Percentiles rank a stretch among this genome's conserved stretches.
phyloP scores from a whole-genome alignment of 1,140 invertebrate species.

The Orussus abietinus region DNA sequence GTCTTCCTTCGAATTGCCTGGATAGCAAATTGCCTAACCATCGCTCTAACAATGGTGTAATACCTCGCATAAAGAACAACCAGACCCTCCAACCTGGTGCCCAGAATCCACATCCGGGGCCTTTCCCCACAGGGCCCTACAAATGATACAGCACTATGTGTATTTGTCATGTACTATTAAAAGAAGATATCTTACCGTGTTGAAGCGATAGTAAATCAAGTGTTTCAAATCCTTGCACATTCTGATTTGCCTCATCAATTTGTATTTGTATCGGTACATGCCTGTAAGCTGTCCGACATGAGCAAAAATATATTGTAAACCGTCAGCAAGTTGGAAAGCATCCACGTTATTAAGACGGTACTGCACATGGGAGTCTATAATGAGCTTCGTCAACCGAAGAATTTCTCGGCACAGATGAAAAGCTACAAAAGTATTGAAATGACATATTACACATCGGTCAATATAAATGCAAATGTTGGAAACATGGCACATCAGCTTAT shows the following conservation, averaged over 20 bases:
- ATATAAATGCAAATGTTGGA: too few relatives aligned
- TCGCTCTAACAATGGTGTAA: slow-evolving; percentile 94
- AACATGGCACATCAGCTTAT: too few relatives aligned
- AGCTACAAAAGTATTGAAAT: slow-evolving; percentile 62
- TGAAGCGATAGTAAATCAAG: slow-evolving; percentile 98
- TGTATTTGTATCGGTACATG: slow-evolving; percentile 99
- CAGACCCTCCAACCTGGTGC: slow-evolving; percentile 99
- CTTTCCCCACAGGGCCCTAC: slow-evolving; percentile 95
- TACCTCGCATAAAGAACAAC: slow-evolving; percentile 99
- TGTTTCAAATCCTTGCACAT: slow-evolving; percentile 99
- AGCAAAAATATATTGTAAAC: slow-evolving; percentile 99
- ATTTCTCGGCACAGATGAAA: slow-evolving; percentile 99
- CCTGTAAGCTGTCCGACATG: slow-evolving; percentile 99
- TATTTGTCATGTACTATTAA: slow-evolving; percentile 10
- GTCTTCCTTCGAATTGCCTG: slow-evolving; percentile 97
- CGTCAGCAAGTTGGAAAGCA: slow-evolving; percentile 97
- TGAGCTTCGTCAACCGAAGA: slow-evolving; percentile 92
- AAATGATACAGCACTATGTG: too few relatives aligned
- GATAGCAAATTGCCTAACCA: slow-evolving; percentile 98
- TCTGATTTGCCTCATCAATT: slow-evolving; percentile 98
- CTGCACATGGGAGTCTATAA: slow-evolving; percentile 99
- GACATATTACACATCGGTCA: slow-evolving; percentile 10
- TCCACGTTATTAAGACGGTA: slow-evolving; percentile 99
- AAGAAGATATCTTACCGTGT: slow-evolving; percentile 71
- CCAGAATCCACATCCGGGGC: slow-evolving; percentile 99